Base-by-base conservation (phyloP, 35 echinoderm and acorn worm genomes). In the Lytechinus pictus region DNA sequence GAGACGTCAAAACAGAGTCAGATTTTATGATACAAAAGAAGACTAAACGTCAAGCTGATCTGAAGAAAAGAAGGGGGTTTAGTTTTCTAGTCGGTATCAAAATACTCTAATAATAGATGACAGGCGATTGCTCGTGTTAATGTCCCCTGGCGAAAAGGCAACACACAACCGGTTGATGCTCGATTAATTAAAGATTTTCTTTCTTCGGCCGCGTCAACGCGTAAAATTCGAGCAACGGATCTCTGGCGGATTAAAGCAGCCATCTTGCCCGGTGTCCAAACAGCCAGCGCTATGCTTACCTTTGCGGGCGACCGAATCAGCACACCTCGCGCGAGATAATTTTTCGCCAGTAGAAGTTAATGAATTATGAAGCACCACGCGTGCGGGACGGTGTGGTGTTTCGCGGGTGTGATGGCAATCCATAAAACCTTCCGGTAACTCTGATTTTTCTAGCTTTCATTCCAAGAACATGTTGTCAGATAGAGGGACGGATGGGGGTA, bases 181-280 rank as follows among this genome's bases (percentile, higher is more conserved):
- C 54, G 52, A 93, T 54, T 93, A 93, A 93, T 93, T 93, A 93
- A 93, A 93, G 92, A 93, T 93, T 93, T 93, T 93, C 92, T 93
- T 93, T 93, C 92, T 93, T 54, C n/a, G 92, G n/a, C 55, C 52
- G 92, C 92, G 92, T 93, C 92, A 93, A 54, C 92, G 29, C 92
- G 92, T 93, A 53, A 93, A 93, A 93, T 93, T 28, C 53, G 92
- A 93, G 53, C 92, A 55, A 53, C 19, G 53, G 92, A 93, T 93
- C 92, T 33, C 28, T 27, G 14, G 11, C 55, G 92, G 92, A 93
- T 93, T 93, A 93, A 27, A 14, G 52, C 52, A 54, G 55, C 53
- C 92, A 93, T 93, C 92, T 93, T 93, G 92, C 52, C 92, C 27
- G 92, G 52, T 93, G 92, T 93, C 92, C 52, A 93, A 93, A 93